Percentiles rank a stretch among this genome's conserved stretches.
Evolutionary conservation across 2,797 vertebrate genomes (phyloP).

Genomic region (Scleropages formosus): DNA sequence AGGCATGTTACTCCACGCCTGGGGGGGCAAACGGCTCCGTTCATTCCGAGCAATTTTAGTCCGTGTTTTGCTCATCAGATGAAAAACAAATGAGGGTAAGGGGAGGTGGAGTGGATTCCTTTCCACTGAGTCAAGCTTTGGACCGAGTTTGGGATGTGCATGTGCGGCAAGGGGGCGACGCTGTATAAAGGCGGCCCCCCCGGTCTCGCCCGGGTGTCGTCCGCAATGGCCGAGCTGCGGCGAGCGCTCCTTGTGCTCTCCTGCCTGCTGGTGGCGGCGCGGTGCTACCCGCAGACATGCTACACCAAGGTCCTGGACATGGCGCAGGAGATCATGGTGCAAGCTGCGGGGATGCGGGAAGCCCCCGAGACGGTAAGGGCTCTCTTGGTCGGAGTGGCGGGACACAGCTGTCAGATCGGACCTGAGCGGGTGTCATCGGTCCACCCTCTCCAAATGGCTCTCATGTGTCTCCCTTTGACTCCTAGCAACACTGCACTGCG

Average conservation of each 20-base stretch:
- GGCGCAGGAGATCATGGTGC: constrained; percentile 48
- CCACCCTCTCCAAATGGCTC: too few species aligned
- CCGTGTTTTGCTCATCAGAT: background rate
- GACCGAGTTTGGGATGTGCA: constrained; percentile 36
- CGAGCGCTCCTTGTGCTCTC: constrained; percentile 47
- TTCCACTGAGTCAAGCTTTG: background rate
- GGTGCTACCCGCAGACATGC: constrained; percentile 58
- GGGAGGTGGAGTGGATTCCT: background rate
- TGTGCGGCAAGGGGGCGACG: background rate
- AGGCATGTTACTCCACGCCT: background rate
- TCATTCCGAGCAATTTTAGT: constrained; percentile 5
- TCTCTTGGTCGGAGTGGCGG: background rate
- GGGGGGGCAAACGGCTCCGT: background rate
- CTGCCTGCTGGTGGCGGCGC: constrained; percentile 29
- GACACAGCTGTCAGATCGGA: too few species aligned
- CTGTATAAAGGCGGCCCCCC: background rate
- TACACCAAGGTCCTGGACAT: constrained; percentile 59
- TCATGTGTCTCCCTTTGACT: constrained; percentile 1
- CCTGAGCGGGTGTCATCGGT: background rate
- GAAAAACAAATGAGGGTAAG: background rate
- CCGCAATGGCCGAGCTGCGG: background rate
- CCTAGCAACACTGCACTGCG: constrained; percentile 52
- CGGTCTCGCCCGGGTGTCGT: background rate
- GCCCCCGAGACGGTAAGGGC: constrained; percentile 53
- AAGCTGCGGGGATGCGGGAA: constrained; percentile 49